A percentile compares a stretch with the other conserved stretches of the same genome.
Evolutionary conservation across 2,888 invertebrate genomes (phyloP).

Genomic region (Drosophila histrio): DNA sequence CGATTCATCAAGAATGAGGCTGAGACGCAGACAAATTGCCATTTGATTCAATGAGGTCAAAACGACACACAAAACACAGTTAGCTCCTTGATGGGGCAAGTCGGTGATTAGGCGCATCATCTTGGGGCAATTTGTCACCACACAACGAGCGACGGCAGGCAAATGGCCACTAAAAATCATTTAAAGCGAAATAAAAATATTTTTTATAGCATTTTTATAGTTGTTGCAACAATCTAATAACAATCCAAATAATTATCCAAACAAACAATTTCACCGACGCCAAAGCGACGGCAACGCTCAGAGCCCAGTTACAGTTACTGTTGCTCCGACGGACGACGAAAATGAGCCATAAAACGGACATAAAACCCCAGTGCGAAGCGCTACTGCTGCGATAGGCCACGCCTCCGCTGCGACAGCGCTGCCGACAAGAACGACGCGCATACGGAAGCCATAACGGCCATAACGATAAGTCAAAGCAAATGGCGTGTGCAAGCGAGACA

Average conservation of each 20-base stretch:
- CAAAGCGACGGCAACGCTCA: slow-evolving; percentile 70
- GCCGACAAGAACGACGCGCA: slow-evolving; percentile 56
- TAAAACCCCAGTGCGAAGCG: slow-evolving; percentile 71
- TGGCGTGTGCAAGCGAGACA: slow-evolving; percentile 66
- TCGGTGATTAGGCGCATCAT: slow-evolving; percentile 74
- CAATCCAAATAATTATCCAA: slow-evolving; percentile 82
- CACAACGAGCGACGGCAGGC: slow-evolving; percentile 56
- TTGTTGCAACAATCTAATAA: slow-evolving; percentile 83
- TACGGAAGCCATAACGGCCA: slow-evolving; percentile 85
- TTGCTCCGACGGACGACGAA: slow-evolving; percentile 61
- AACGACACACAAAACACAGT: slow-evolving; percentile 23
- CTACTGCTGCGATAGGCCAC: slow-evolving; percentile 77
- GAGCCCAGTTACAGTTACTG: slow-evolving; percentile 45
- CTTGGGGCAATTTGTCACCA: slow-evolving; percentile 77
- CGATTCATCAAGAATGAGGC: slow-evolving; percentile 37
- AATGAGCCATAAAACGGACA: slow-evolving; percentile 76
- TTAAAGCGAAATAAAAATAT: slow-evolving; percentile 79
- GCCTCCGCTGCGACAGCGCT: slow-evolving; percentile 66
- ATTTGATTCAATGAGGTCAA: slow-evolving; percentile 57
- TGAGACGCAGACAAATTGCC: slow-evolving; percentile 46
- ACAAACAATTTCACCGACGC: slow-evolving; percentile 76
- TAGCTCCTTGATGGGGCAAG: slow-evolving; percentile 48
- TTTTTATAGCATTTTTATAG: slow-evolving; percentile 81
- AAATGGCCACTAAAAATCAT: slow-evolving; percentile 74
- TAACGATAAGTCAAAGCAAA: slow-evolving; percentile 82